Evolutionary conservation across 2,113 vertebrate species (phyloP), one percentile per base, ranked within the genome.

Genomic region (Forbesichthys agassizii): DNA sequence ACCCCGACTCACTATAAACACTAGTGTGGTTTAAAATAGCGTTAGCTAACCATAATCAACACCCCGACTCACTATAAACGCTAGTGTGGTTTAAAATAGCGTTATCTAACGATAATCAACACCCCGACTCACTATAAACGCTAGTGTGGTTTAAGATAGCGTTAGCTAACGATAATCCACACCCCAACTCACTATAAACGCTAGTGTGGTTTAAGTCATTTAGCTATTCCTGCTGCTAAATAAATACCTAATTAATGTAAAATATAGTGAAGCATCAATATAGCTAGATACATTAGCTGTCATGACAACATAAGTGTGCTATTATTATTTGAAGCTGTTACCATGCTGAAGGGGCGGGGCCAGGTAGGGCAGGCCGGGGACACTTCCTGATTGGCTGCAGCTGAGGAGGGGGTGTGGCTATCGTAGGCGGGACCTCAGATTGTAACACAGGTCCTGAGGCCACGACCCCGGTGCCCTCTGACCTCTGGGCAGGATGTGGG

Each of bases 381-480:
- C 73, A 81, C 74, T 82, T 74, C 86, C 4, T 8, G 61, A 85
- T 81, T 87, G 85, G 84, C 80, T 87, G 88, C 72, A 80, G 82
- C 63, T 69, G 80, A 56, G 58, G 69, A 80, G 42, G 75, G 77
- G 84, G 79, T n/a, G 77, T 93, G 75, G 94, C 90, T 74, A 91
- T 74, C 77, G 90, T 88, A 18, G 93, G 93, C 33, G 86, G 74
- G 52, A 90, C 93, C 73, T 93, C 91, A 72, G 94, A 92, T 75
- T 96, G 95, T 84, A 98, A 96, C 95, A 96, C 96, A 83, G 94
- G 96, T 93, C 90, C 94, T 67, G 79, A 69, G 14, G 62, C 13
- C 48, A 93, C 93, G 53, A 91, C 92, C 80, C 94, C 80, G 71
- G 66, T 75, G 68, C 75, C 81, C 74, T 85, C 85, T 71, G 75